Base-by-base conservation (phyloP, 2,888 invertebrate species). In the Tachina grossa region DNA sequence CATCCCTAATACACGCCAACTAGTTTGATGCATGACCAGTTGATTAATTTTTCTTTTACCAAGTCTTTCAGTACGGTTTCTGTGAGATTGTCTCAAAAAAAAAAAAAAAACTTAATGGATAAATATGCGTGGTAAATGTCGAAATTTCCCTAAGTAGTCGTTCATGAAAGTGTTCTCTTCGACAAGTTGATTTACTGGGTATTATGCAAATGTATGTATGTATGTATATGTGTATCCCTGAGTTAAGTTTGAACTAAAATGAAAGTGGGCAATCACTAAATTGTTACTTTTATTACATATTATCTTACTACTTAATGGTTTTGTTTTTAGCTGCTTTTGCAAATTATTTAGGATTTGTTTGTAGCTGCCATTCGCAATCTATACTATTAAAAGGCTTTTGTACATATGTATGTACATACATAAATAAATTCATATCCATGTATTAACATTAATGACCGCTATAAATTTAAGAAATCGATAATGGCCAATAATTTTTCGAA, bases 261-360 rank as follows among this genome's bases (percentile, higher is more conserved):
- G 43, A 85, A 79, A 76, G 47, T 79, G 79, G 82, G 61, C 82
- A 85, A 83, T 85, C 82, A 83, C 11, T 82, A 79, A 76, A 76
- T 82, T 85, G 79, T 71, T 69, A 75, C 55, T 79, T 45, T 82
- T 57, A 74, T 57, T 61, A 71, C 22, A 66, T 75, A 39, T 53
- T 71, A 45, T 63, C 8, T 69, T 14, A 16, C 6, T 16, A 9
- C 5, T 49, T 41, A 16, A 68, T 49, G 47, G 10, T 66, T 55
- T 57, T 66, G 11, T 53, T 76, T 65, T 57, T 49, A 43, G 41
- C 41, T 39, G 16, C 9, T 47, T 53, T 65, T 66, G 16, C 53
- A 59, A 75, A 81, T 53, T 68, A 68, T 75, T 68, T 75, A 68
- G 53, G 47, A 65, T 41, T 11, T 6, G 22, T 61, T 41, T 69